Conservation (phyloP, 1,140 invertebrate species). For the Hylyphantes graminicola region DNA sequence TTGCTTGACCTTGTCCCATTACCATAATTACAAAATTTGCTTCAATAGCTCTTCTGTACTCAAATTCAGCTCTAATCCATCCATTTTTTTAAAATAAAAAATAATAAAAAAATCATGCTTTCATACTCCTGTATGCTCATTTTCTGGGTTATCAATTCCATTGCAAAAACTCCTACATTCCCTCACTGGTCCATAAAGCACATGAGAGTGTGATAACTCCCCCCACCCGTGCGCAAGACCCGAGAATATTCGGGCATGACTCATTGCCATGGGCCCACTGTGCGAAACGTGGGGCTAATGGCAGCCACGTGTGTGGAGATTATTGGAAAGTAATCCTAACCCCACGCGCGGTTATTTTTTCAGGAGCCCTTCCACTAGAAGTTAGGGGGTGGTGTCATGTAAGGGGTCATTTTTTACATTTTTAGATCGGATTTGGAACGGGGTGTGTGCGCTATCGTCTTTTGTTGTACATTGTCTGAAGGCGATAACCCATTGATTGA, state of each 20-base stretch:
- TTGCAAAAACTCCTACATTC: constrained; percentile 1
- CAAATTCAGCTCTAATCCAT: too few relatives aligned
- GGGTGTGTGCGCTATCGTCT: background rate
- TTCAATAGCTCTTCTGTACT: too few relatives aligned
- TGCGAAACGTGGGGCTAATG: constrained; percentile 26
- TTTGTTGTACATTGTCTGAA: too few relatives aligned
- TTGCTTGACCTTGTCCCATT: too few relatives aligned
- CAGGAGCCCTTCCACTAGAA: background rate
- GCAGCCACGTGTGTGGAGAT: constrained; percentile 23
- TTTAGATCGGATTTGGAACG: constrained; percentile 1
- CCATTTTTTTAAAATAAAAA: too few relatives aligned
- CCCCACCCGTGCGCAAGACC: constrained; percentile 5
- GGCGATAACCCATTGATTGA: too few relatives aligned
- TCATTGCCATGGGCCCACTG: background rate
- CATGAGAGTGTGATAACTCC: background rate
- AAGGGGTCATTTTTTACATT: background rate
- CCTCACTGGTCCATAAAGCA: constrained; percentile 14
- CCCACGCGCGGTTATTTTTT: constrained; percentile 12
- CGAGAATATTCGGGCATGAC: constrained; percentile 21
- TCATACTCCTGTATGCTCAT: too few relatives aligned
- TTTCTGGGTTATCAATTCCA: too few relatives aligned
- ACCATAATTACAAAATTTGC: too few relatives aligned
- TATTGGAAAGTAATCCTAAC: constrained; percentile 52
- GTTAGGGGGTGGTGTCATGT: background rate
- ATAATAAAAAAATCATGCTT: too few relatives aligned